These are phyloP conservation scores for Clarias laeviceps DNA, from an alignment of 2,797 vertebrate genomes.

Conservation along the genomic window DNA sequence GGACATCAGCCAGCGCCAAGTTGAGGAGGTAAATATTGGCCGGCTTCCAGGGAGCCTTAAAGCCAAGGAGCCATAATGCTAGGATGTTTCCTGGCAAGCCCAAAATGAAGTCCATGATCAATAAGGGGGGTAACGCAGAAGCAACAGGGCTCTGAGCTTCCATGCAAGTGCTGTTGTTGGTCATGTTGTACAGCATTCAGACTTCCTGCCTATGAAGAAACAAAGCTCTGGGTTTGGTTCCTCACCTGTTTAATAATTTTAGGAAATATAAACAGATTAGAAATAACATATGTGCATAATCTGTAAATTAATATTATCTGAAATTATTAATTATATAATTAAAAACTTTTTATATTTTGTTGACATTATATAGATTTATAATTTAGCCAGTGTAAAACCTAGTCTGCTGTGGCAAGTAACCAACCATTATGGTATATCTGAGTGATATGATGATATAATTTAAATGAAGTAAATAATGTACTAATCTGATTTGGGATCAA, in stretches of 20 bases:
- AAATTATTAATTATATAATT: too few relatives aligned
- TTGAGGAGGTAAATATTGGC: conserved; percentile 73
- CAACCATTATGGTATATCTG: neutral
- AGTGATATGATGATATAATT: neutral
- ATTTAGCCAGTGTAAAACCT: neutral
- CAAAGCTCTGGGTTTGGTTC: neutral
- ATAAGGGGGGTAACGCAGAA: conserved; percentile 58
- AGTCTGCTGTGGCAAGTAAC: neutral
- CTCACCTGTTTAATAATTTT: neutral
- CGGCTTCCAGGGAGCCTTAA: conserved; percentile 67
- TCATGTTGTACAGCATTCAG: conserved; percentile 40
- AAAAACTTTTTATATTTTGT: neutral
- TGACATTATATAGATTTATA: neutral
- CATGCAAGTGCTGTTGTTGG: conserved; percentile 40
- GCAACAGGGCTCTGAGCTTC: neutral
- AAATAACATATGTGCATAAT: neutral
- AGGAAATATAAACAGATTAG: neutral
- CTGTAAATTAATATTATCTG: too few relatives aligned
- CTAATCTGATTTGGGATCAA: neutral
- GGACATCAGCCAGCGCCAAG: conserved; percentile 73
- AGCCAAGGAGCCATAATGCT: conserved; percentile 75
- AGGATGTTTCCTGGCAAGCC: conserved; percentile 68
- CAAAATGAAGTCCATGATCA: conserved; percentile 73
- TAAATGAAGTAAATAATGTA: neutral
- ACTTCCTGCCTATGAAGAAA: neutral